These are phyloP conservation scores for Ptycholaimellus sp. DNA, from an alignment of 2,888 invertebrate species.

Conservation along the genomic window DNA sequence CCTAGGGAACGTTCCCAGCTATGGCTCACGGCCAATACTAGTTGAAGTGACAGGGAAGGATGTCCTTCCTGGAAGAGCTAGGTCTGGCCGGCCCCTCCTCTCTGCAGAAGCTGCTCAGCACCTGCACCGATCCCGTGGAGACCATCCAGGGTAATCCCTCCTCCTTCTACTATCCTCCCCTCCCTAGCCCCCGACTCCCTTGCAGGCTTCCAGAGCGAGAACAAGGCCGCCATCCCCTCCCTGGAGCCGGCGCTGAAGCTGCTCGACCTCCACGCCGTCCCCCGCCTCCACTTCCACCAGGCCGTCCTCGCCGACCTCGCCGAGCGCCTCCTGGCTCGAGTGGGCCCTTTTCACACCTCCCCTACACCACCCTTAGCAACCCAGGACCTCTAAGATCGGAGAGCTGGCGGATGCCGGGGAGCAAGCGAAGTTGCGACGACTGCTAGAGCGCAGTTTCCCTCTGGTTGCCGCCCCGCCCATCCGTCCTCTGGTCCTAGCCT, in stretches of 20 bases:
- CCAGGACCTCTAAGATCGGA: too few relatives aligned
- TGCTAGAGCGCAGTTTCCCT: too few relatives aligned
- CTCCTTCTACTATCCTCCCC: neutral
- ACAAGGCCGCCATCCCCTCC: constrained; percentile 38
- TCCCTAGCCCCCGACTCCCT: neutral
- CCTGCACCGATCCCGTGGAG: constrained; percentile 79
- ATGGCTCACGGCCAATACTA: too few relatives aligned
- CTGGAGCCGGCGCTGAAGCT: constrained; percentile 76
- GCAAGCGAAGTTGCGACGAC: too few relatives aligned
- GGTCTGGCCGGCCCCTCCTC: constrained; percentile 64
- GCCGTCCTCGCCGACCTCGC: constrained; percentile 40
- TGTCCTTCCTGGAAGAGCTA: neutral
- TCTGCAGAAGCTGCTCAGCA: constrained; percentile 67
- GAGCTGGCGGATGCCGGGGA: too few relatives aligned
- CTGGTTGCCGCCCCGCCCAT: too few relatives aligned
- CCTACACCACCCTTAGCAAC: too few relatives aligned
- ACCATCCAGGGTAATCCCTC: constrained; percentile 50
- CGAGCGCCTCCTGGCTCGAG: neutral
- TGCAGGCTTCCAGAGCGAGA: neutral
- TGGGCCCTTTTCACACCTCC: too few relatives aligned
- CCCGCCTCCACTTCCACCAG: constrained; percentile 73
- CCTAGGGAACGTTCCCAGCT: too few relatives aligned
- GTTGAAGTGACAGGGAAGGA: too few relatives aligned
- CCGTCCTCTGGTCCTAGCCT: constrained; percentile 63
- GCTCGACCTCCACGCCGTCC: constrained; percentile 71